Base-by-base conservation (phyloP, 2,888 invertebrate genomes). In the Acrobasis consociella region DNA sequence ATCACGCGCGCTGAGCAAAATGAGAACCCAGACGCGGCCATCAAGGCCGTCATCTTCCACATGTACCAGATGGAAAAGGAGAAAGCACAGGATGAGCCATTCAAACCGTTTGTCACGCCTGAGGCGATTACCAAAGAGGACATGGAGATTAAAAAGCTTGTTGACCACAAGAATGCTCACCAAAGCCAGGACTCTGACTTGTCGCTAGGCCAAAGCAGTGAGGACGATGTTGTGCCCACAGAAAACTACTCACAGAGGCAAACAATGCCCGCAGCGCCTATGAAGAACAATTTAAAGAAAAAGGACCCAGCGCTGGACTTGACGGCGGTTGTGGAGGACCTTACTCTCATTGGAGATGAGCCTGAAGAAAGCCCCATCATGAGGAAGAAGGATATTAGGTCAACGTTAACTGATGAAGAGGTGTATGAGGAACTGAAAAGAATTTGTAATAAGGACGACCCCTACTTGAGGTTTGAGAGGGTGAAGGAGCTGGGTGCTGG, bases 41-140 rank as follows among this genome's bases (percentile, higher is more conserved):
- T 97, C 63, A 97, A 97, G 80, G 99, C 98, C 37, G 95, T 99
- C 61, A 97, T 97, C 78, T 97, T 96, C 81, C 98, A 97, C 82
- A 97, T 97, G 82, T 97, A 97, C 87, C 96, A 96, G 10, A 96
- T 97, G 71, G 97, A 97, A 78, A 96, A 97, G 75, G 96, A 97
- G 77, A 96, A 96, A 73, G 95, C 95, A 58, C 94, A 94, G 55
- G 94, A 94, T 61, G 95, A 95, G 55, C 94, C 94, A 5, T 96
- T 96, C 77, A 97, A 97, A 79, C 96, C 96, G 0, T 95, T 97
- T 69, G 94, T 96, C n/a, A 97, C 97, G 0, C 95, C 96, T 75
- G 95, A 96, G 76, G 94, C 95, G 11, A 96, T 97, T 65, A 95
- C 95, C 66, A 96, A 97, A 74, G 97, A 97, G 80, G 96, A 96